Base-by-base conservation (phyloP, 2,113 vertebrate species). In the Zosterops pallidus region DNA sequence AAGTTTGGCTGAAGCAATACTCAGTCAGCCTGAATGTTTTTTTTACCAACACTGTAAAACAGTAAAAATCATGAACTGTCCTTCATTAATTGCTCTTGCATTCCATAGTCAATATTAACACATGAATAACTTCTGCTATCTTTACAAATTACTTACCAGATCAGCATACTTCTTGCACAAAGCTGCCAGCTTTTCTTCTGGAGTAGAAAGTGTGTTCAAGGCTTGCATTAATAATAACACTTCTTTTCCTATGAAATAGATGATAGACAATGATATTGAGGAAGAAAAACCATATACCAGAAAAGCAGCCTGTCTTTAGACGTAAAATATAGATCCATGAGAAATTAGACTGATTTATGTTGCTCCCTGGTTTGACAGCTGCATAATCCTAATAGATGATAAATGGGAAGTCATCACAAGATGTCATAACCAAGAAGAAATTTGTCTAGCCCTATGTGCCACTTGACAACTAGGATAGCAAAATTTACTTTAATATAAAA, bases 141-240 rank as follows among this genome's bases (percentile, higher is more conserved):
- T 90, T 90, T 63, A 86, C 56, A 90, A 75, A 96, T 91, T 95
- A 98, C 99, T 98, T 97, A 99, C 99, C 96, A 99, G 98, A 97
- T 99, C 99, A 70, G 99, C 99, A 85, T 99, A 99, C 96, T 99
- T 99, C 98, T 99, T 99, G 98, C 99, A 99, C 94, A 99, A 96
- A 94, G 99, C 99, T 82, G 99, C 99, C 92, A 99, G 97, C 91
- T 99, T 99, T 97, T 99, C 99, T 93, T 99, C 99, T 41, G 99
- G 99, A 83, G 99, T 99, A 85, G 98, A 97, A 50, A 99, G 98
- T 5, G 99, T 98, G 90, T 99, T 99, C 94, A 99, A 98, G 31
- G 99, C 99, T 97, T 99, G 99, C 99, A 99, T 99, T 97, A 99
- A 88, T 94, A 99, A 97, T 62, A 99, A 96, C 35, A 99, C 99